Percentiles rank a stretch among this genome's conserved stretches.
Conservation (phyloP, 2,113 vertebrate species). For the Halcyon senegalensis region DNA sequence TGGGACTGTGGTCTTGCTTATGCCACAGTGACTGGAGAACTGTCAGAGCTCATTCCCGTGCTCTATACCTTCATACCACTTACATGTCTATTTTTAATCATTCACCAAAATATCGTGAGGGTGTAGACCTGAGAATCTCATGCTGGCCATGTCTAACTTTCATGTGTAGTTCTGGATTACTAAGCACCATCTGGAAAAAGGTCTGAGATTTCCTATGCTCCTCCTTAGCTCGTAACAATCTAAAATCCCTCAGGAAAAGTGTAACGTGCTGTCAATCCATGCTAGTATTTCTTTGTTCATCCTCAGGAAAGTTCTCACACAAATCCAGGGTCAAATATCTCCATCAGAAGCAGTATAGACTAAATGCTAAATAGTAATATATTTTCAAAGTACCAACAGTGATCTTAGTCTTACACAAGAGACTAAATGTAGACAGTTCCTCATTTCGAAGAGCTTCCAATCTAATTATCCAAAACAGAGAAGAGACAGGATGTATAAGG, state of each 20-base stretch:
- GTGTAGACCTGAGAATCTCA: not conserved
- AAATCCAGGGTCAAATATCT: not conserved
- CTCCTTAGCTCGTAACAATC: not conserved
- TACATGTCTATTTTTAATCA: not conserved
- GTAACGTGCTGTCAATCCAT: not conserved
- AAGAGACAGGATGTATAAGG: not conserved
- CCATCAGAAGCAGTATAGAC: not conserved
- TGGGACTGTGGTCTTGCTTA: fast-evolving
- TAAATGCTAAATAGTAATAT: not conserved
- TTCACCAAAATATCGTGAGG: not conserved
- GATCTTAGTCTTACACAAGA: not conserved
- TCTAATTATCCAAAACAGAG: slow-evolving; percentile 18
- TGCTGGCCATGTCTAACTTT: not conserved
- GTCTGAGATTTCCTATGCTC: not conserved
- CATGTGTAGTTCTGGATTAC: not conserved
- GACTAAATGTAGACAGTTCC: slow-evolving; percentile 20
- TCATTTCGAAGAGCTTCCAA: slow-evolving; percentile 13
- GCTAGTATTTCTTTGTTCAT: not conserved
- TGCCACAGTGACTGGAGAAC: not conserved
- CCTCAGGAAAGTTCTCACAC: not conserved
- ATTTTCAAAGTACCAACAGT: not conserved
- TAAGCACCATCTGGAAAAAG: not conserved
- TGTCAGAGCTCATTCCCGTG: not conserved
- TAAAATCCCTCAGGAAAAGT: not conserved
- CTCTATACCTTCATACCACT: not conserved